phyloP scores from a whole-genome alignment of 2,113 vertebrate genomes.

The Dasyprocta punctata region DNA sequence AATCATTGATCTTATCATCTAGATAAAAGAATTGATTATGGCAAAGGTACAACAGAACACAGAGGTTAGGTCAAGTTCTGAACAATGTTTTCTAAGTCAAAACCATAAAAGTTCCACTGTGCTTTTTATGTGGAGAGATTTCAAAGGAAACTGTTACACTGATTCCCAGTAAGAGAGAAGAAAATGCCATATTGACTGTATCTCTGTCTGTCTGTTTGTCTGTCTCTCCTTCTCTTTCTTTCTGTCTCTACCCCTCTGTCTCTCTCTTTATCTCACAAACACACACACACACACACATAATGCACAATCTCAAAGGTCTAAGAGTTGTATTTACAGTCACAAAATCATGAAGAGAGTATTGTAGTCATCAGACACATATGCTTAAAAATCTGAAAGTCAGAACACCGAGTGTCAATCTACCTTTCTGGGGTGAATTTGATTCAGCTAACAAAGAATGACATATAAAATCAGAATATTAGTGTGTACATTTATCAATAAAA shows the following conservation, averaged over 20 bases:
- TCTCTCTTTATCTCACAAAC: neutral
- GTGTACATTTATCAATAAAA: neutral
- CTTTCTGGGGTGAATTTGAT: neutral
- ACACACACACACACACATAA: neutral
- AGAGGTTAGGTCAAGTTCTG: slow-evolving; percentile 6
- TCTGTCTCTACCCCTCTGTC: accelerated
- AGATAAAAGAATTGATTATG: neutral
- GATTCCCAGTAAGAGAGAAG: neutral
- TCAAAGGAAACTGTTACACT: neutral
- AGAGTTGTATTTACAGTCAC: neutral
- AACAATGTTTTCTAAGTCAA: neutral
- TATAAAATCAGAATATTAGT: slow-evolving; percentile 10
- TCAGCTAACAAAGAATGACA: neutral
- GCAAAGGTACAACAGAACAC: neutral
- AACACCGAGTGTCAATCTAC: neutral
- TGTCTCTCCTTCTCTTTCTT: too few species aligned
- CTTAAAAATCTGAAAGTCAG: slow-evolving; percentile 48
- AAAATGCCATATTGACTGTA: neutral
- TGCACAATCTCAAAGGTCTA: neutral
- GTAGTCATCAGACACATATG: neutral
- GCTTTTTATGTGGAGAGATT: neutral
- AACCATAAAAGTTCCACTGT: slow-evolving; percentile 4
- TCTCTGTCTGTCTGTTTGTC: too few species aligned
- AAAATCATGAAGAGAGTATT: neutral
- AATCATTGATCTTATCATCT: neutral